A percentile compares a stretch with the other conserved stretches of the same genome.
Evolutionary conservation across 2,113 vertebrate genomes (phyloP).

Genomic region (Pelusios castaneus): DNA sequence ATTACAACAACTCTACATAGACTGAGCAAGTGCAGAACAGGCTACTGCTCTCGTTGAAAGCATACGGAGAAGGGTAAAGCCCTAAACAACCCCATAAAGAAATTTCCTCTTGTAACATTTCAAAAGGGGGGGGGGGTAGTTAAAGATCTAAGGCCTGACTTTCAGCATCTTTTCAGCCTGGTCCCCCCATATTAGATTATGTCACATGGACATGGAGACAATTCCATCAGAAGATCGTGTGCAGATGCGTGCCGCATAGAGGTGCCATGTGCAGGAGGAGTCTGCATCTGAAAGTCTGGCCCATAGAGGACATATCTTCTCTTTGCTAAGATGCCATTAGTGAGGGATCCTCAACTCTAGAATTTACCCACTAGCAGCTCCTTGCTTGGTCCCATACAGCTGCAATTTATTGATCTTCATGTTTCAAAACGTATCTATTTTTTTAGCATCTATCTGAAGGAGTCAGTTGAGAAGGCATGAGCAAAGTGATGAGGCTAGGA

Average conservation of each 20-base stretch:
- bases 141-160: neutral
- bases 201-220: neutral
- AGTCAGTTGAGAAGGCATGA: neutral
- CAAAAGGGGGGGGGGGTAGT: neutral
- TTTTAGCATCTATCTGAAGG: neutral
- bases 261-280: neutral
- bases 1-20: neutral
- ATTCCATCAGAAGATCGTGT: neutral
- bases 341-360: neutral
- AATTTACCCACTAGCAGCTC: neutral
- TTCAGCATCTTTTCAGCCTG: neutral
- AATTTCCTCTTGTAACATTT: neutral
- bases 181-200: neutral
- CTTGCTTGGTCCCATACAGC: neutral
- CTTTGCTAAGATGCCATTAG: neutral
- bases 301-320: neutral
- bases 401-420: slow-evolving; percentile 17
- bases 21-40: neutral
- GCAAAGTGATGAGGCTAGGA: neutral
- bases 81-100: neutral
- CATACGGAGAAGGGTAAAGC: neutral
- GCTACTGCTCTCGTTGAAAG: neutral
- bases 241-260: neutral
- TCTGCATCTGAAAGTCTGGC: neutral
- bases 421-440: neutral